Evolutionary conservation across 2,888 invertebrate genomes (phyloP).

Genomic region (Drosophila mettleri): DNA sequence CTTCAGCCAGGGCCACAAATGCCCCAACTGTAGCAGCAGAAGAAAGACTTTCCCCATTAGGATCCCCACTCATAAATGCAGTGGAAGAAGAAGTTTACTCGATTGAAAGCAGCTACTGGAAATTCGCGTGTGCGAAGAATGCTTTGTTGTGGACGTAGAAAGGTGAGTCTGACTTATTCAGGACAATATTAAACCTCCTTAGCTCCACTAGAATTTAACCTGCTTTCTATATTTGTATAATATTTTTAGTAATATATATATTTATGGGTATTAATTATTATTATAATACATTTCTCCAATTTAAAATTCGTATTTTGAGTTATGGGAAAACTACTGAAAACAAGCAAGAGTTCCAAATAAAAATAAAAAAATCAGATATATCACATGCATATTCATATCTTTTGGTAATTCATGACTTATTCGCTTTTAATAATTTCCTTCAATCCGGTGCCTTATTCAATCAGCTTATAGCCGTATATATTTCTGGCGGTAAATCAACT

Average conservation of each 20-base stretch:
- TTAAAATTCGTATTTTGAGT: too few relatives aligned
- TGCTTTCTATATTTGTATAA: too few relatives aligned
- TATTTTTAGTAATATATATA: too few relatives aligned
- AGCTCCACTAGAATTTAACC: too few relatives aligned
- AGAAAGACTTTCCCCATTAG: slow-evolving; percentile 62
- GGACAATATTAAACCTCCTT: neutral
- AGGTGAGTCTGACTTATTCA: slow-evolving; percentile 87
- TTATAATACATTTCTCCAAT: too few relatives aligned
- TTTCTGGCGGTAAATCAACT: neutral
- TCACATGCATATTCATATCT: neutral
- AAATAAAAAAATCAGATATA: too few relatives aligned
- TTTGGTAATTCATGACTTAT: neutral
- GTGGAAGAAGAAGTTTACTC: slow-evolving; percentile 93
- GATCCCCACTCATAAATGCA: slow-evolving; percentile 87
- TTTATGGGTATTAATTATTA: too few relatives aligned
- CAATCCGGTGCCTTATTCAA: neutral
- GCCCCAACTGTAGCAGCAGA: slow-evolving; percentile 62
- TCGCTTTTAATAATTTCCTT: neutral
- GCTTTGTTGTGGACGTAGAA: slow-evolving; percentile 98
- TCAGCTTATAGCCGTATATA: too few relatives aligned
- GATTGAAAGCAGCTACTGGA: slow-evolving; percentile 90
- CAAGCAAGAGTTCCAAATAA: neutral
- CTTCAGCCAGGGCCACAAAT: slow-evolving; percentile 55
- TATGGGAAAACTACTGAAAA: too few relatives aligned
- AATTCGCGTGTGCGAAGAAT: slow-evolving; percentile 93